A percentile compares a stretch with the other conserved stretches of the same genome.
Evolutionary conservation across 2,888 invertebrate species (phyloP).

Genomic region (Phrixothrix hirtus): DNA sequence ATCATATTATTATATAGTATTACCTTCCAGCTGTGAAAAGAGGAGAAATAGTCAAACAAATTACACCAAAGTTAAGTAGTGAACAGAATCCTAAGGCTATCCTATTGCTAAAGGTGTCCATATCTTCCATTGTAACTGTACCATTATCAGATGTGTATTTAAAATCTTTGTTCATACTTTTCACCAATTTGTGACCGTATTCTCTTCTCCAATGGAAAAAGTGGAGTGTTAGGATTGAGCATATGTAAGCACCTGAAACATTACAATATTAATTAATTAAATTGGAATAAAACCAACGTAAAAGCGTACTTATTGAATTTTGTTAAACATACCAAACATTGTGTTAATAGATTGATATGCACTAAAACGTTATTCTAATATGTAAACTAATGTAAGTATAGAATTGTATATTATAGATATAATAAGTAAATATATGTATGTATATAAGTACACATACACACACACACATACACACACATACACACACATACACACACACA

Average conservation of each 20-base stretch:
- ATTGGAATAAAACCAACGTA: too few species aligned
- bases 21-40: slow-evolving; percentile 5
- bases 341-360: too few species aligned
- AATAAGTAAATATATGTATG: too few species aligned
- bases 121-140: slow-evolving; percentile 1
- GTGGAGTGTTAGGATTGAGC: slow-evolving; percentile 10
- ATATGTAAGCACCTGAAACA: slow-evolving; percentile 12
- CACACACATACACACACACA: background rate
- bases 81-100: slow-evolving; percentile 1
- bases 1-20: too few species aligned
- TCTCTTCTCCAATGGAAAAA: slow-evolving; percentile 9
- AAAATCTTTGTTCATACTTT: slow-evolving; percentile 4
- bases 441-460: too few species aligned
- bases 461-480: background rate
- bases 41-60: slow-evolving; percentile 3
- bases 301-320: background rate
- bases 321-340: too few species aligned
- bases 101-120: background rate
- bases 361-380: too few species aligned
- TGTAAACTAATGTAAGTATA: too few species aligned
- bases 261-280: too few species aligned
- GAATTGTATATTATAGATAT: too few species aligned
- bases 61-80: slow-evolving; percentile 1
- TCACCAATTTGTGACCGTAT: background rate
- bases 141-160: slow-evolving; percentile 3